These are phyloP conservation scores for Aphrocallistes beatrix DNA, from an alignment of 37 sponge, comb jelly and placozoan genomes.

Conservation along the genomic window DNA sequence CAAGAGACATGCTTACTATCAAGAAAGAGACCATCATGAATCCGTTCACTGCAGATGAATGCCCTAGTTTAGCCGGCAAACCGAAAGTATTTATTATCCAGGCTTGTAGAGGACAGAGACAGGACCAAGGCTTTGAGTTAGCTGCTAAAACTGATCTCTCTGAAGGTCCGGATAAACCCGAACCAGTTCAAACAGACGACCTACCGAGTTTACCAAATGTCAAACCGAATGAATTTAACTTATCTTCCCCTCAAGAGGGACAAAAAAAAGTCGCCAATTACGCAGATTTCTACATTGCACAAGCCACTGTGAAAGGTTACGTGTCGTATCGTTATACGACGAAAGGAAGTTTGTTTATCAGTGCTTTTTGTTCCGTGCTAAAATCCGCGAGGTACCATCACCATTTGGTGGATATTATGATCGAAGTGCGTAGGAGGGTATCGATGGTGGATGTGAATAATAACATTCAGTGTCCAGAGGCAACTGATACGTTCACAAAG, in stretches of 20 bases:
- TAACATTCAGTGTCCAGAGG: conserved; percentile 1
- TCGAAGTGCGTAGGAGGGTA: not conserved
- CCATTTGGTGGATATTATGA: conserved; percentile 17
- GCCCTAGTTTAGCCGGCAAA: not conserved
- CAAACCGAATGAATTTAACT: too few species aligned
- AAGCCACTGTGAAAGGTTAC: conserved; percentile 1
- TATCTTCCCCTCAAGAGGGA: conserved; percentile 8
- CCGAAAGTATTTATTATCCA: not conserved
- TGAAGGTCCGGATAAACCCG: not conserved
- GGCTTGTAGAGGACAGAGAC: not conserved
- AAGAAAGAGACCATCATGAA: not conserved
- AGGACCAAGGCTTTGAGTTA: not conserved
- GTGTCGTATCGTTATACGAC: not conserved
- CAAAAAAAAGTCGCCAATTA: conserved; percentile 23
- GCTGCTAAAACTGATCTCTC: not conserved
- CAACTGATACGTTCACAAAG: conserved; percentile 17
- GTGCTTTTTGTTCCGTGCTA: conserved; percentile 10
- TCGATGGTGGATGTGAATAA: not conserved
- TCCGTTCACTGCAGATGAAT: not conserved
- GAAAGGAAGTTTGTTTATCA: not conserved
- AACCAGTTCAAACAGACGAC: not conserved
- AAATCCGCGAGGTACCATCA: conserved; percentile 19
- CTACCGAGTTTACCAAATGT: not conserved
- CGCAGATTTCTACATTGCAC: conserved; percentile 19
- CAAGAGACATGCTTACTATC: not conserved